Evolutionary conservation across 2,888 invertebrate species (phyloP), one percentile per base, ranked within the genome.

Genomic region (Oegoconia quadripuncta): DNA sequence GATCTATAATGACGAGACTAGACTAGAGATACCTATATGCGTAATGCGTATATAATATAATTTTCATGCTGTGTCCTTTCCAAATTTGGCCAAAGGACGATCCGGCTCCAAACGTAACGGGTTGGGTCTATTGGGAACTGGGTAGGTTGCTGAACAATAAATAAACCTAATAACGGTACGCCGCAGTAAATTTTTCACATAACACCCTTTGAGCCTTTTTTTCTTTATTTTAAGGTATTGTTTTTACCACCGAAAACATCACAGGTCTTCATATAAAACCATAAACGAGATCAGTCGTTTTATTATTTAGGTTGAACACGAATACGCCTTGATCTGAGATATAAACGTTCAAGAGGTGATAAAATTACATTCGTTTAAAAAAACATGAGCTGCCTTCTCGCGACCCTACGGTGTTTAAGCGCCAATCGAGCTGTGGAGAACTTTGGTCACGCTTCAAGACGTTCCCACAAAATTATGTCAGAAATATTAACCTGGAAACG

Each of bases 111-210:
- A 45, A 37, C 42, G 34, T 26, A 30, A 31, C 34, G 41, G 41
- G 41, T 39, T 40, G 36, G 41, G 34, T 39, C 42, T 39, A 28
- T 28, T 40, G 45, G 50, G 50, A 45, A 44, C 43, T 50, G 48
- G 46, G 32, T 35, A 41, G 50, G 46, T 46, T 35, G 47, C 46
- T 44, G 14, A 41, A 48, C 50, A 48, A 52, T 51, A 56, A 59
- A 59, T 56, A 52, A 55, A 59, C 53, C 53, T 49, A 50, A 54
- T 56, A 59, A 55, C 51, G 51, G 55, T 40, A 47, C 46, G 44
- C 50, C 50, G 53, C 48, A 51, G 50, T 56, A 56, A 54, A 55
- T 56, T 56, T 55, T 45, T 44, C 48, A 50, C 50, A 46, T 49
- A 52, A 50, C 48, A 48, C 53, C 50, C 48, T 52, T 49, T 52